Percentiles rank a stretch among this genome's conserved stretches.
Evolutionary conservation across 2,113 vertebrate species (phyloP).

Genomic region (Mormyrus lacerda): DNA sequence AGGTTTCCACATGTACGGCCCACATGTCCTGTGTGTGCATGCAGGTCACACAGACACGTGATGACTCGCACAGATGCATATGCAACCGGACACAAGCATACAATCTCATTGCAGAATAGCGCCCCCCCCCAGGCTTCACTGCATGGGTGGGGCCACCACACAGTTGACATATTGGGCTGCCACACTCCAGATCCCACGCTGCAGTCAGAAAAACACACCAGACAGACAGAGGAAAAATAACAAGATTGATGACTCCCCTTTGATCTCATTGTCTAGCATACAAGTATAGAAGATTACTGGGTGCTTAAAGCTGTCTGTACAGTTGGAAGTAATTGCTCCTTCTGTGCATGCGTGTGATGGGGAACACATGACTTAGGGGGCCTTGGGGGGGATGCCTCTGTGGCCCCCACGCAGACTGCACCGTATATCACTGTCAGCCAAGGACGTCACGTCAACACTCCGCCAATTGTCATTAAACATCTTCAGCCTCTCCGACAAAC

Average conservation of each 20-base stretch:
- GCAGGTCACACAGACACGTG: background rate
- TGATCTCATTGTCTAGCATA: slow-evolving; percentile 58
- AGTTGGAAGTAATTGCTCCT: slow-evolving; percentile 53
- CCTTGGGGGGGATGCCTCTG: slow-evolving; percentile 44
- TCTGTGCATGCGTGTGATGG: slow-evolving; percentile 52
- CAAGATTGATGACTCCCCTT: slow-evolving; percentile 55
- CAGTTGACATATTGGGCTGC: slow-evolving; percentile 28
- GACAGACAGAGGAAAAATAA: slow-evolving; percentile 36
- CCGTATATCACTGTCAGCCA: slow-evolving; percentile 46
- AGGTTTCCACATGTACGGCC: background rate
- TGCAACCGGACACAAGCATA: background rate
- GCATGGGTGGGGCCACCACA: background rate
- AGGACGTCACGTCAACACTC: background rate
- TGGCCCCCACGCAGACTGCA: slow-evolving; percentile 36
- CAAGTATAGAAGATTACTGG: slow-evolving; percentile 50
- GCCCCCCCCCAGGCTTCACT: background rate
- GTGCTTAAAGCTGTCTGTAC: slow-evolving; percentile 52
- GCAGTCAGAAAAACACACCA: slow-evolving; percentile 48
- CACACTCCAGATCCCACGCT: slow-evolving; percentile 43
- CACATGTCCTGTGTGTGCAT: background rate
- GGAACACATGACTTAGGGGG: slow-evolving; percentile 47
- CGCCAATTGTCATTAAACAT: background rate
- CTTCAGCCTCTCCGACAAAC: background rate
- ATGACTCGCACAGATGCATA: background rate
- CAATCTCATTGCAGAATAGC: background rate